Conservation (phyloP, 1,140 invertebrate species). For the Lordiphosa clarofinis region DNA sequence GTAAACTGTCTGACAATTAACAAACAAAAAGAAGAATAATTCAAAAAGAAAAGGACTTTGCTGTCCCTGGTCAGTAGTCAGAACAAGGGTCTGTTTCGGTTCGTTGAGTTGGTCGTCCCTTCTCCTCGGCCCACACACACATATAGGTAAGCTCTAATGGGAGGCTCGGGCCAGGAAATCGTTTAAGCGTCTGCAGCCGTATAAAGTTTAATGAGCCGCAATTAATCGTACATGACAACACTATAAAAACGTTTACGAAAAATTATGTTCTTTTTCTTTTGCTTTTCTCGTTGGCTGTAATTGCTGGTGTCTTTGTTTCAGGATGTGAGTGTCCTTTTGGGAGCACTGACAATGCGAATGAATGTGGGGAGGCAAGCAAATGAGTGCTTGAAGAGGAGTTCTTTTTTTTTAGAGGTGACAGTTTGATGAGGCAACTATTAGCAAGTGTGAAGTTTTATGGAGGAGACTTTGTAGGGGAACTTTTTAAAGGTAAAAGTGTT, state of each 20-base stretch:
- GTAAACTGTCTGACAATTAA: conserved; percentile 30
- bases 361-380: not conserved
- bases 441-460: not conserved
- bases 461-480: too few relatives aligned
- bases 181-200: conserved; percentile 59
- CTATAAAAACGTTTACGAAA: conserved; percentile 74
- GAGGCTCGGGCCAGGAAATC: conserved; percentile 37
- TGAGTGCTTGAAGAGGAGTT: conserved; percentile 3
- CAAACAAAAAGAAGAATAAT: conserved; percentile 18
- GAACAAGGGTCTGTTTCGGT: conserved; percentile 40
- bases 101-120: conserved; percentile 21
- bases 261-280: conserved; percentile 52
- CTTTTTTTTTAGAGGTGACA: conserved; percentile 7
- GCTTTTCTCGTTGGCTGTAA: conserved; percentile 31
- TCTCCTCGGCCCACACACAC: not conserved
- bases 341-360: too few relatives aligned
- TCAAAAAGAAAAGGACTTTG: conserved; percentile 28
- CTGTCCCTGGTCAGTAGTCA: conserved; percentile 25
- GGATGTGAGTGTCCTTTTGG: conserved; percentile 12
- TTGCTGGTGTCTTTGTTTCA: conserved; percentile 41
- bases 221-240: conserved; percentile 76
- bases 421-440: conserved; percentile 8
- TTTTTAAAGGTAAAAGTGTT: not conserved
- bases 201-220: conserved; percentile 73
- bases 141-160: conserved; percentile 1